Evolutionary conservation across 2,797 vertebrate genomes (phyloP).

Genomic region (Graptemys geographica): DNA sequence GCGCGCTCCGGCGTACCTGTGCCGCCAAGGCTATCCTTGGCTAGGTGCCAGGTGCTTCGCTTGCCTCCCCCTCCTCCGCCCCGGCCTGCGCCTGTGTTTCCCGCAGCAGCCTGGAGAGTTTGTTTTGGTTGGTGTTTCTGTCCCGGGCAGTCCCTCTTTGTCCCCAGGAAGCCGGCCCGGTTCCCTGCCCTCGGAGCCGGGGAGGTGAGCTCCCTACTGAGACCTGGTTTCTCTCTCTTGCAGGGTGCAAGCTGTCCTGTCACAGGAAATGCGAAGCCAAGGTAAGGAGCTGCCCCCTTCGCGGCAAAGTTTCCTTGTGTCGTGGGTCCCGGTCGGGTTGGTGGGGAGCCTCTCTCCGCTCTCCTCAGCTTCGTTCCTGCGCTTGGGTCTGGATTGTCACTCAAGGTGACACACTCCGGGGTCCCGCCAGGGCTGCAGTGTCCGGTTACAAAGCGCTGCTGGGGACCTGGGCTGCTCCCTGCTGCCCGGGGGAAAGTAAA

Average conservation of each 20-base stretch:
- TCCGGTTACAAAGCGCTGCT: neutral
- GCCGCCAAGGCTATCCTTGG: constrained; percentile 60
- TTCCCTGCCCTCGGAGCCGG: neutral
- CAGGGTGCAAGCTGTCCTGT: constrained; percentile 92
- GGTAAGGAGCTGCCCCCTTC: constrained; percentile 83
- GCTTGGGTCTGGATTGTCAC: neutral
- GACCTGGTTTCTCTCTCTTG: constrained; percentile 42
- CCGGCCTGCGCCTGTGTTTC: neutral
- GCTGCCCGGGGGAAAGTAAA: neutral
- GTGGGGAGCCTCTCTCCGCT: neutral
- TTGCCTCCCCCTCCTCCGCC: neutral
- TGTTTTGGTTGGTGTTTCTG: neutral
- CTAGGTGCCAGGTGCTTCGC: constrained; percentile 67
- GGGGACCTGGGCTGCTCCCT: neutral
- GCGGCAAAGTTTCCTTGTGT: neutral
- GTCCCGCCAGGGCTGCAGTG: neutral
- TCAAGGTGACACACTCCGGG: neutral
- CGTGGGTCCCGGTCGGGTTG: neutral
- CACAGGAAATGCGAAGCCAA: constrained; percentile 96
- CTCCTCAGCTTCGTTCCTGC: neutral
- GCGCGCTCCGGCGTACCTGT: constrained; percentile 12
- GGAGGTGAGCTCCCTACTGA: neutral
- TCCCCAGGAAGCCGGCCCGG: neutral
- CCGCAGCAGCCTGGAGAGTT: neutral
- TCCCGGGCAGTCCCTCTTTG: neutral